Evolutionary conservation across 2,888 invertebrate species (phyloP), one percentile per base, ranked within the genome.

Genomic region (Prosapia bicincta): DNA sequence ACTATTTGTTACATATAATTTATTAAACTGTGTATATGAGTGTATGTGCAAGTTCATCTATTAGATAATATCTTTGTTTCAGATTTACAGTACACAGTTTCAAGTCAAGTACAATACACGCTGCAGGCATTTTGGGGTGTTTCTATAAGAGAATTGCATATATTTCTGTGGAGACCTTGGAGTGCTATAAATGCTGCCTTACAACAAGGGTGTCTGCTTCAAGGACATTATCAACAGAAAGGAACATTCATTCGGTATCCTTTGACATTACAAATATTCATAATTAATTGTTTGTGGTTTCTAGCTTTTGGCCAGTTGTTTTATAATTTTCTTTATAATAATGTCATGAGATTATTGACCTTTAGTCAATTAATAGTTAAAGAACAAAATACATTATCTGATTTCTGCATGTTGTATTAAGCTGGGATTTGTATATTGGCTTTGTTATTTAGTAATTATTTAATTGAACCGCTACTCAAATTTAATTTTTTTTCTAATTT

Each of bases 41-140:
- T 25, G 9, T 26, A 7, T 70, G 25, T 32, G 1, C 7, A 7
- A 3, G 15, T 72, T 20, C n/a, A 66, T n/a, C n/a, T n/a, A 30
- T 6, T 30, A 30, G 9, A 30, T 30, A 30, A 30, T 30, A 30
- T 30, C 66, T 83, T 79, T 80, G 77, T 88, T 88, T 15, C 88
- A 93, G 93, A 91, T 84, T 89, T 93, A 69, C 90, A 90, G 83
- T 92, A 91, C 86, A 88, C 88, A 80, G 88, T 93, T 72, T 92
- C 93, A 25, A 93, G 93, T 80, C 92, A 92, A 83, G 92, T 92
- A 75, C 88, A 90, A 76, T 93, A 93, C 84, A 90, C 90, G 84
- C 86, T 92, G 79, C 90, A 91, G 80, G 91, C 90, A 80, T 92
- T 91, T 86, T 93, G 93, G 93, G 93, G 92, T 3, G 93, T 93